Evolutionary conservation across 2,113 vertebrate species (phyloP).

Genomic region (Prinia subflava): DNA sequence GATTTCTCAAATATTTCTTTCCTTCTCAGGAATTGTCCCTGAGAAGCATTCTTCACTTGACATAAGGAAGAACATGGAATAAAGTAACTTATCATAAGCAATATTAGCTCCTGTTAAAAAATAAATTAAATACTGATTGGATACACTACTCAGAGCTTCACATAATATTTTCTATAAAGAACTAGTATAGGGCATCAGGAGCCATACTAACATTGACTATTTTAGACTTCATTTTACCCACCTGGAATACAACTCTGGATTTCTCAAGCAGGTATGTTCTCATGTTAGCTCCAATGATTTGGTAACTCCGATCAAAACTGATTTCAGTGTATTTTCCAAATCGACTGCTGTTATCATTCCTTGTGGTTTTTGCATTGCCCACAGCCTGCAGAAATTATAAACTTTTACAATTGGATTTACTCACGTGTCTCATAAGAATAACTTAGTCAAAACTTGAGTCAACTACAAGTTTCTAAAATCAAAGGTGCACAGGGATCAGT

Average conservation of each 20-base stretch:
- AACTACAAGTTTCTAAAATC: background rate
- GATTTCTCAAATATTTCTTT: background rate
- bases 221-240: conserved; percentile 41
- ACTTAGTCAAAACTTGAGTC: background rate
- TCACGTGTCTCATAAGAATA: background rate
- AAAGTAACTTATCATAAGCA: background rate
- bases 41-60: background rate
- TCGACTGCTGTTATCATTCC: conserved; percentile 97
- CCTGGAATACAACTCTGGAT: conserved; percentile 96
- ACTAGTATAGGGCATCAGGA: background rate
- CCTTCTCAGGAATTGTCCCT: background rate
- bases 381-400: conserved; percentile 77
- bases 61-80: background rate
- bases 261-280: conserved; percentile 97
- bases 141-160: background rate
- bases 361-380: conserved; percentile 96
- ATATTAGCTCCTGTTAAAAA: background rate
- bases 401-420: background rate
- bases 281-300: conserved; percentile 96
- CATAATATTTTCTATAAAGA: background rate
- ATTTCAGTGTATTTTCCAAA: conserved; percentile 99
- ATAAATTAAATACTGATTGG: background rate
- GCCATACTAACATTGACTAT: background rate
- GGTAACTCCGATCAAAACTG: conserved; percentile 87
- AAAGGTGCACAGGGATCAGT: background rate